Evolutionary conservation across 2,888 invertebrate species (phyloP).

Genomic region (Spicauda simplicius): DNA sequence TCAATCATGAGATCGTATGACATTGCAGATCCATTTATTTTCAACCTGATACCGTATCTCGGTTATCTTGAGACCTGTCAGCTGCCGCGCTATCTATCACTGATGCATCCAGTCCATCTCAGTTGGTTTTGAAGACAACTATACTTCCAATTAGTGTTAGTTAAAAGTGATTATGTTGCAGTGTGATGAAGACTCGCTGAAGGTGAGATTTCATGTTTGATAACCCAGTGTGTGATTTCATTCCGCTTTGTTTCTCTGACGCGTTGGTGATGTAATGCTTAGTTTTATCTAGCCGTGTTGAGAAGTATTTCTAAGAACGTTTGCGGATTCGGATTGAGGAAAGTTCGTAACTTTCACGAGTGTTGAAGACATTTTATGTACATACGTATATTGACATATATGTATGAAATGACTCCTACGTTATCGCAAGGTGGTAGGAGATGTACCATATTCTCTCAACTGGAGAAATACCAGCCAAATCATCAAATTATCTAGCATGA

Average conservation of each 20-base stretch:
- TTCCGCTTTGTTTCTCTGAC: background rate
- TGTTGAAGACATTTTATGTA: too few species aligned
- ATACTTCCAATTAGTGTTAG: slow-evolving; percentile 36
- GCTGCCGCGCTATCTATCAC: background rate
- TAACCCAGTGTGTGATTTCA: background rate
- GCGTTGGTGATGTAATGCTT: background rate
- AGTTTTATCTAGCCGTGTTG: background rate
- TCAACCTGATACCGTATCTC: slow-evolving; percentile 14
- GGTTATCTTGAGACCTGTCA: slow-evolving; percentile 14
- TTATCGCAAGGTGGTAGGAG: too few species aligned
- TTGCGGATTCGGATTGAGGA: too few species aligned
- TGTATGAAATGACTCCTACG: too few species aligned
- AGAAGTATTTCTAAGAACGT: background rate
- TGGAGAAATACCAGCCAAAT: too few species aligned
- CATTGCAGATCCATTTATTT: slow-evolving; percentile 12
- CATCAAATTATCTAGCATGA: too few species aligned
- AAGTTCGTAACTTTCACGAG: too few species aligned
- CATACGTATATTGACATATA: too few species aligned
- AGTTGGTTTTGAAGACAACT: slow-evolving; percentile 9
- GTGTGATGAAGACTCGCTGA: slow-evolving; percentile 60
- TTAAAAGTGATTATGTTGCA: slow-evolving; percentile 57
- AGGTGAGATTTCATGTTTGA: slow-evolving; percentile 52
- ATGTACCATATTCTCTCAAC: too few species aligned
- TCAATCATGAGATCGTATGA: background rate
- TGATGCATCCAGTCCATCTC: slow-evolving; percentile 1